These are phyloP conservation scores for Hydractinia echinata DNA, from an alignment of 30 jellyfish, hydroid and myxozoan genomes.

Conservation along the genomic window DNA sequence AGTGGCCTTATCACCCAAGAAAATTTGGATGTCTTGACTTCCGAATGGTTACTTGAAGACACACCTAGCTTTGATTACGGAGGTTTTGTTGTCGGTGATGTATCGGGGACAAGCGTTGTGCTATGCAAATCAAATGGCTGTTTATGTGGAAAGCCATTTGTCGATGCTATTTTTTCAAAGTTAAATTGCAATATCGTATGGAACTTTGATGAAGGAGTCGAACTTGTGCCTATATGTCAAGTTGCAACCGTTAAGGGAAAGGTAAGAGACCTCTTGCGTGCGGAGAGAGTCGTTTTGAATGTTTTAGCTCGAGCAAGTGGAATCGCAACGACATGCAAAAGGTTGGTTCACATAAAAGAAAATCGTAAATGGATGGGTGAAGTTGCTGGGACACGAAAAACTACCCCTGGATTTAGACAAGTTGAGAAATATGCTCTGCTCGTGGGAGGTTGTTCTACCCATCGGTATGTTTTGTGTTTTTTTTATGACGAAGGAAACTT, in stretches of 20 bases:
- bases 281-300: constrained; percentile 73
- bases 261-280: constrained; percentile 48
- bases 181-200: constrained; percentile 53
- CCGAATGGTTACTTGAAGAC: constrained; percentile 67
- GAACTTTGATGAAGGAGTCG: constrained; percentile 56
- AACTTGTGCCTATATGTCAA: constrained; percentile 39
- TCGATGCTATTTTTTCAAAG: constrained; percentile 48
- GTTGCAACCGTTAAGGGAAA: constrained; percentile 68
- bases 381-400: constrained; percentile 81
- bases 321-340: constrained; percentile 47
- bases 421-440: constrained; percentile 70
- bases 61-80: constrained; percentile 81
- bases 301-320: constrained; percentile 59
- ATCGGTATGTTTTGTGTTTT: constrained; percentile 27
- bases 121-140: constrained; percentile 57
- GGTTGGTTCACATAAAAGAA: constrained; percentile 25
- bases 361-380: constrained; percentile 49
- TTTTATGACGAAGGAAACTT: too few relatives aligned
- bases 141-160: constrained; percentile 72
- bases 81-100: constrained; percentile 87
- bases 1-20: constrained; percentile 28
- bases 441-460: constrained; percentile 81
- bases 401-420: constrained; percentile 75
- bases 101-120: constrained; percentile 44
- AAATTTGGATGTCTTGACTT: constrained; percentile 19